Base-by-base conservation (phyloP, 2,888 invertebrate species). In the Andrena bicolor region DNA sequence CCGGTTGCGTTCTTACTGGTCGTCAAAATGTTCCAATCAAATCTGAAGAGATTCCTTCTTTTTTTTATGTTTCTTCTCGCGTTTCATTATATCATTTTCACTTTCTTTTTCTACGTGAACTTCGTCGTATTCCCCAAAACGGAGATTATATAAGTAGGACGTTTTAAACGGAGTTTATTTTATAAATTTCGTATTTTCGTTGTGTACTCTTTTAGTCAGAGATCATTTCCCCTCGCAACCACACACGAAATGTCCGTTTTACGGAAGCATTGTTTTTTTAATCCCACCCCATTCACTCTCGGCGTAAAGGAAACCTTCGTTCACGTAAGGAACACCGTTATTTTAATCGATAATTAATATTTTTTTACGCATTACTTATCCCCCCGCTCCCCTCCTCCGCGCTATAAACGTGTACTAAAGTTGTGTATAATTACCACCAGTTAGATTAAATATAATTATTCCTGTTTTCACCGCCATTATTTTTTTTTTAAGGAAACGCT, bases 161-260 rank as follows among this genome's bases (percentile, higher is more conserved):
- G 76, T 88, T 88, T 88, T 84, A 84, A 84, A 83, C 65, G 30
- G 68, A 83, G 56, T 82, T 80, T 83, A 70, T 88, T 86, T 88
- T 88, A 83, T 73, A 32, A 85, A 80, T 72, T 79, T 77, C 78
- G 71, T 85, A 80, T 76, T 76, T 81, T 86, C 79, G 69, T 70
- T 84, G 56, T 83, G 83, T 82, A 86, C 61, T 63, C 80, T 86
- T 86, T 85, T 85, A 86, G 80, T 85, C 82, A 75, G 82, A 74
- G 61, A 77, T 86, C 85, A 84, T 88, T 86, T 0, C 41, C 84
- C 85, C 74, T 83, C 80, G 60, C 48, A 56, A 76, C 48, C 53
- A 82, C 48, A 80, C 64, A 73, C 65, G 73, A 84, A 72, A 74
- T 61, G 61, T 60, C 71, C 69, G 64, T 76, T 77, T 84, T 77